Conservation (phyloP, 2,888 invertebrate species). For the Brachypalpus laphriformis region DNA sequence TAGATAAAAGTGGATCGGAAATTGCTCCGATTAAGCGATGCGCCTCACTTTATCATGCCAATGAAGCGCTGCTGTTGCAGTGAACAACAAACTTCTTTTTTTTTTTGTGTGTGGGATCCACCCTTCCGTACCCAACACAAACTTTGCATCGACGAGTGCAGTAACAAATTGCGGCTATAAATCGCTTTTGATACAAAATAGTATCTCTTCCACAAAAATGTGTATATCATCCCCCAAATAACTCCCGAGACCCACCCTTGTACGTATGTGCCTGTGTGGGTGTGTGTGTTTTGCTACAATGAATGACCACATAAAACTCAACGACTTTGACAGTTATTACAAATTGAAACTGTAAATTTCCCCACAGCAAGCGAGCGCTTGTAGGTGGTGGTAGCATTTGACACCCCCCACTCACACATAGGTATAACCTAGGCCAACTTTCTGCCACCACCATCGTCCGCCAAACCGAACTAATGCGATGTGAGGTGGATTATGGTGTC, state of each 20-base stretch:
- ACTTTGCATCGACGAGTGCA: slow-evolving; percentile 71
- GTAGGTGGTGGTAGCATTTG: slow-evolving; percentile 52
- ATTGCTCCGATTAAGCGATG: slow-evolving; percentile 69
- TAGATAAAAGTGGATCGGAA: slow-evolving; percentile 58
- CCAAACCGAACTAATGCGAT: slow-evolving; percentile 51
- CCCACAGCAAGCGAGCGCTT: slow-evolving; percentile 37
- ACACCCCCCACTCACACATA: slow-evolving; percentile 21
- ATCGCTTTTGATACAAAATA: slow-evolving; percentile 72
- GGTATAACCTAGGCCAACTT: slow-evolving; percentile 57
- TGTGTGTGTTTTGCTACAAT: slow-evolving; percentile 64
- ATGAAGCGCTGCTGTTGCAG: slow-evolving; percentile 59
- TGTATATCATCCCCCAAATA: slow-evolving; percentile 54
- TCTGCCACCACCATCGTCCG: background rate
- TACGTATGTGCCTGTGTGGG: slow-evolving; percentile 1
- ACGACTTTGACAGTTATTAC: slow-evolving; percentile 79
- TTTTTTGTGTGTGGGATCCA: background rate
- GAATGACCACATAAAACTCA: slow-evolving; percentile 79
- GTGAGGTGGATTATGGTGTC: slow-evolving; percentile 73
- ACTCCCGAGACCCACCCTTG: background rate
- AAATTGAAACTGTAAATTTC: slow-evolving; percentile 78
- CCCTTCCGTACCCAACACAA: slow-evolving; percentile 45
- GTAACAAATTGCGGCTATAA: slow-evolving; percentile 70
- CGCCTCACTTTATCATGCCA: slow-evolving; percentile 68
- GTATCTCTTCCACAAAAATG: slow-evolving; percentile 71
- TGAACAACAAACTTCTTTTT: slow-evolving; percentile 53